phyloP scores from a whole-genome alignment of 2,113 vertebrate genomes.

The Macrotis lagotis region DNA sequence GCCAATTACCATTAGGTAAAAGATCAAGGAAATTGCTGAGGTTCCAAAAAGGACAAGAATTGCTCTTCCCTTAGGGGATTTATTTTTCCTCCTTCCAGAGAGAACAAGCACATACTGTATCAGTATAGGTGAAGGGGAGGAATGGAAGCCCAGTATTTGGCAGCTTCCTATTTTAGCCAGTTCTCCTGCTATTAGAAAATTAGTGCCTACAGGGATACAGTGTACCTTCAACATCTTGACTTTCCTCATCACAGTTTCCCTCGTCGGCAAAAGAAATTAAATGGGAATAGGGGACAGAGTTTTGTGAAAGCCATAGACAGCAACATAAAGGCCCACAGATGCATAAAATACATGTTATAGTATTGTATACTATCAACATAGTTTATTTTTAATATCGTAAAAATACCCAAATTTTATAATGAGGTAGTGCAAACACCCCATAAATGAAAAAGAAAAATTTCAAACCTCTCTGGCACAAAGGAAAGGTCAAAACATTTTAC shows the following conservation, averaged over 20 bases:
- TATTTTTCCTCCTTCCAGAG: neutral
- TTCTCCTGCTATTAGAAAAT: conserved; percentile 13
- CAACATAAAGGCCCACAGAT: neutral
- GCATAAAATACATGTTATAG: no score
- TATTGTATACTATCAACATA: no score
- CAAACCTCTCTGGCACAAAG: no score
- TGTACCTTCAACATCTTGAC: neutral
- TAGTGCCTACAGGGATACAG: neutral
- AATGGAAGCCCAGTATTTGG: neutral
- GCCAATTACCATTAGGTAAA: neutral
- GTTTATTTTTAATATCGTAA: no score
- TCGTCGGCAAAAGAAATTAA: neutral
- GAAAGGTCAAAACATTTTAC: no score
- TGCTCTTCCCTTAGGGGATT: neutral
- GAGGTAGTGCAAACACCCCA: no score
- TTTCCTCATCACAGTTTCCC: no score
- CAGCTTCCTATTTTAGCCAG: neutral
- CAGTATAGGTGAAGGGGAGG: neutral
- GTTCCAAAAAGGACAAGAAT: neutral
- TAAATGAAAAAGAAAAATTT: no score
- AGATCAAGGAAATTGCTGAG: neutral
- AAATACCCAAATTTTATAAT: no score
- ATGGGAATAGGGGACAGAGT: neutral
- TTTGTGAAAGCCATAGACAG: fast-evolving
- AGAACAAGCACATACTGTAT: neutral